phyloP scores from a whole-genome alignment of 1,140 invertebrate genomes.

The Drosophila hydei region DNA sequence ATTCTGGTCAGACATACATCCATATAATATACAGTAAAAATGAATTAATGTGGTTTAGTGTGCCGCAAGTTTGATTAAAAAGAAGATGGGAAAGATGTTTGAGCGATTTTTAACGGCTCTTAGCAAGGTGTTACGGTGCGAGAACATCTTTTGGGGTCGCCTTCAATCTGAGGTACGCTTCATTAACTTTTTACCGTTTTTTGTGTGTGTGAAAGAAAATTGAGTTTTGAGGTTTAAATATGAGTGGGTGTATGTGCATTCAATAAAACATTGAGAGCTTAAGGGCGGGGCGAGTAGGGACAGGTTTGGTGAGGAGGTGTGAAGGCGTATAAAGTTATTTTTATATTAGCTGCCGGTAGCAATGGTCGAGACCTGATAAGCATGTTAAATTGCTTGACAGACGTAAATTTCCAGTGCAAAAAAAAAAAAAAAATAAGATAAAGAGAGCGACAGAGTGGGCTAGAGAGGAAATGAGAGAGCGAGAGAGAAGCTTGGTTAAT shows the following conservation, averaged over 20 bases:
- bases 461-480: not conserved
- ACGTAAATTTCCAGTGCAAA: conserved; percentile 63
- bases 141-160: conserved; percentile 23
- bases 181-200: conserved; percentile 58
- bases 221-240: conserved; percentile 3
- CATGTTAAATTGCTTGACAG: conserved; percentile 62
- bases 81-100: conserved; percentile 45
- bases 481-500: conserved; percentile 51
- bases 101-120: not conserved
- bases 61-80: conserved; percentile 62
- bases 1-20: conserved; percentile 30
- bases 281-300: not conserved
- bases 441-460: not conserved
- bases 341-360: conserved; percentile 45
- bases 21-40: conserved; percentile 18
- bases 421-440: conserved; percentile 23
- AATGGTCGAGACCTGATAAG: conserved; percentile 58
- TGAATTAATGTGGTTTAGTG: conserved; percentile 66
- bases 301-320: not conserved
- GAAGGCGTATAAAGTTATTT: conserved; percentile 49
- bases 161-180: conserved; percentile 66
- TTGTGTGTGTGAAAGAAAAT: conserved; percentile 52
- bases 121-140: conserved; percentile 7
- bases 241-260: conserved; percentile 13
- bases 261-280: not conserved